Evolutionary conservation across 2,113 vertebrate genomes (phyloP).

Genomic region (Montifringilla adamsi): DNA sequence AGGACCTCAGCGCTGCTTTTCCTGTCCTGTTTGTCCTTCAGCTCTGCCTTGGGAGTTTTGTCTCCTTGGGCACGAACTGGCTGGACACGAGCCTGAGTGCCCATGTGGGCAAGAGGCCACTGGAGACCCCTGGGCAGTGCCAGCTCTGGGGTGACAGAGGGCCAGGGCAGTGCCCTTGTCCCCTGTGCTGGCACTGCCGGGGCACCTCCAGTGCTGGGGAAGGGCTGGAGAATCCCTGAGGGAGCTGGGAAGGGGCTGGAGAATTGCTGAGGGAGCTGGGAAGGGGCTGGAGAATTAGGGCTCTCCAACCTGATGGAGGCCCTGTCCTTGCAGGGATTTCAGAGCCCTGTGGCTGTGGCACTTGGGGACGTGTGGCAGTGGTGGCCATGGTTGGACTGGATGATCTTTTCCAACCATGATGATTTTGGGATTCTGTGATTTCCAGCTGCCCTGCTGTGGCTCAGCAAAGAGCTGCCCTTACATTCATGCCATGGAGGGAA

Average conservation of each 20-base stretch:
- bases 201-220: background rate
- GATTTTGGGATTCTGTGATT: background rate
- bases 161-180: background rate
- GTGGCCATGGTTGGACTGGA: background rate
- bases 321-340: background rate
- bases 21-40: background rate
- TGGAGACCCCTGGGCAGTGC: background rate
- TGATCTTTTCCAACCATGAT: background rate
- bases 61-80: background rate
- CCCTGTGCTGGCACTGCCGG: background rate
- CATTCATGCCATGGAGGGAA: background rate
- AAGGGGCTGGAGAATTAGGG: background rate
- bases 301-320: too few relatives aligned
- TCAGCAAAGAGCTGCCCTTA: background rate
- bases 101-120: background rate
- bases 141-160: background rate
- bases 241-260: background rate
- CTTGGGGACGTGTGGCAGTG: background rate
- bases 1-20: rapidly evolving
- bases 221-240: too few relatives aligned
- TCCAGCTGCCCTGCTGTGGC: background rate
- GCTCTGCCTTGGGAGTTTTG: background rate
- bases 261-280: background rate
- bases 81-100: background rate
- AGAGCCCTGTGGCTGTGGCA: background rate